Percentiles rank a stretch among this genome's conserved stretches.
These are phyloP conservation scores for Megastigmus dorsalis DNA, from an alignment of 2,888 invertebrate species.

Conservation along the genomic window DNA sequence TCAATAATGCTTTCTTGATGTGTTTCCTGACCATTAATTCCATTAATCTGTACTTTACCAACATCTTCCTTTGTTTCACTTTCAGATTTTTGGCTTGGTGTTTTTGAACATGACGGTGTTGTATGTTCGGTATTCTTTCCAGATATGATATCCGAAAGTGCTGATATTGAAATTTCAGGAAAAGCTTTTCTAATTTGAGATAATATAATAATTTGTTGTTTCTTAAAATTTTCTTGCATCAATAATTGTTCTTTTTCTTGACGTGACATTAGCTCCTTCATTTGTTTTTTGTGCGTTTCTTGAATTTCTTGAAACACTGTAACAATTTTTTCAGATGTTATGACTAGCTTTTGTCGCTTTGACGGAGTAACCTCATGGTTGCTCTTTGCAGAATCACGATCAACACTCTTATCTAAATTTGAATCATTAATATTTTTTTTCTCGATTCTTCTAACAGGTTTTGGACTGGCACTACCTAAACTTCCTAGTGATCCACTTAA, in stretches of 20 bases:
- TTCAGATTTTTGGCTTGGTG: slow-evolving; percentile 2
- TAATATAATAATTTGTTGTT: slow-evolving; percentile 79
- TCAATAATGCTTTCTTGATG: slow-evolving; percentile 41
- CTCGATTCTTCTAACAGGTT: slow-evolving; percentile 42
- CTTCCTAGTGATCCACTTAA: slow-evolving; percentile 61
- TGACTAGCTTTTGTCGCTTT: slow-evolving; percentile 39
- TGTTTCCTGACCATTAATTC: slow-evolving; percentile 35
- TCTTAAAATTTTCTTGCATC: slow-evolving; percentile 80
- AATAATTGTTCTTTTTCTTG: slow-evolving; percentile 80
- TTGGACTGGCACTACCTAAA: slow-evolving; percentile 52
- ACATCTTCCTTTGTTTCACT: background rate
- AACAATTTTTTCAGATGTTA: slow-evolving; percentile 67
- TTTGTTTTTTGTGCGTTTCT: slow-evolving; percentile 80
- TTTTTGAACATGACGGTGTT: slow-evolving; percentile 25
- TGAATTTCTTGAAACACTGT: slow-evolving; percentile 75
- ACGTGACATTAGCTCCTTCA: slow-evolving; percentile 79
- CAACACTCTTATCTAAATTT: slow-evolving; percentile 39
- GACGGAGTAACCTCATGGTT: slow-evolving; percentile 10
- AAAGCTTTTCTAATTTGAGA: slow-evolving; percentile 73
- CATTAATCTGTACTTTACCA: slow-evolving; percentile 46
- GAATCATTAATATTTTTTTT: slow-evolving; percentile 32
- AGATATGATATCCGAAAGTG: slow-evolving; percentile 43
- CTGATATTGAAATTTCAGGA: slow-evolving; percentile 62
- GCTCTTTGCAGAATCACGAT: slow-evolving; percentile 25
- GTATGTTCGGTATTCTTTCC: slow-evolving; percentile 53